Evolutionary conservation across 1,140 invertebrate species (phyloP), one percentile per base, ranked within the genome.

Genomic region (Rhyacophila brunnea): DNA sequence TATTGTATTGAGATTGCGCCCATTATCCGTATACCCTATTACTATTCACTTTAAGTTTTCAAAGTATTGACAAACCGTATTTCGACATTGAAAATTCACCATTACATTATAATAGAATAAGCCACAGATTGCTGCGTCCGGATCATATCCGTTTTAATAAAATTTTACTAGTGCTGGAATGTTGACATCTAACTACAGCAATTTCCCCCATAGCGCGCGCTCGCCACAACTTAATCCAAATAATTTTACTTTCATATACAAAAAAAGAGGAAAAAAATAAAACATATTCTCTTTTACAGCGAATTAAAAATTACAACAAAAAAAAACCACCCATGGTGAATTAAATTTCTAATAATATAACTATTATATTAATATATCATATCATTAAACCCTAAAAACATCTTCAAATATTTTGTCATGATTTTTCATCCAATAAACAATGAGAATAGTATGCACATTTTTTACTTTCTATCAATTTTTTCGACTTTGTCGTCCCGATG

Each of bases 101-200:
- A 28, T n/a, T 28, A 28, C 23, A 28, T 28, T 28, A 28, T 28
- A 28, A 28, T 28, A 28, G 3, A 28, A 28, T 28, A 28, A 28
- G 23, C 23, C 23, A 28, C 23, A 9, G 9, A 28, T 28, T 28
- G 23, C 23, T 28, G 4, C 23, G 23, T 28, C 23, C 23, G 23
- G 23, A 28, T 28, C 23, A 28, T 28, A 28, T 28, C 23, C 23
- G 23, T 28, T n/a, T n/a, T 9, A 28, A 28, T 28, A 28, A 28
- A 28, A 17, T 18, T 18, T 14, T 13, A 18, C 17, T 42, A 35
- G 15, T 46, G 44, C 36, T 49, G 54, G 54, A 57, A 57, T 57
- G 54, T 57, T 48, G 18, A 40, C 46, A 48, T 40, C 15, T 46
- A 56, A 17, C 34, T 38, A 38, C 42, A 56, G 53, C 53, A 14